A percentile compares a stretch with the other conserved stretches of the same genome.
Evolutionary conservation across 2,888 invertebrate species (phyloP).

Genomic region (Drosophila planitibia): DNA sequence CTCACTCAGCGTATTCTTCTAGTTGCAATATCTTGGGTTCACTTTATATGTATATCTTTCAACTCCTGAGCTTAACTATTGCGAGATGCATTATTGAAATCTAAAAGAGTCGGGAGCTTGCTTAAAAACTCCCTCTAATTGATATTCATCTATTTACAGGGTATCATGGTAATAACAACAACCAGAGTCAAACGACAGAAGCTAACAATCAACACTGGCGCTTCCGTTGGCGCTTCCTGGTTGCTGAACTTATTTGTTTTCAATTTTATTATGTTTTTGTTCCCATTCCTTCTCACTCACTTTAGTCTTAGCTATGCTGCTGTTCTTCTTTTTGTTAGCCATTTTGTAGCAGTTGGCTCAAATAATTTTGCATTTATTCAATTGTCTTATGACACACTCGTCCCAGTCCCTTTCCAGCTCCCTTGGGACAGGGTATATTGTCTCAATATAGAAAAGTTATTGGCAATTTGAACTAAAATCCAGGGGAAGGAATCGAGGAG

Average conservation of each 20-base stretch:
- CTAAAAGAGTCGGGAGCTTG: too few relatives aligned
- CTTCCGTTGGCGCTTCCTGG: slow-evolving; percentile 63
- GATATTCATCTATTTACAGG: slow-evolving; percentile 1
- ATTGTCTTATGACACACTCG: slow-evolving; percentile 30
- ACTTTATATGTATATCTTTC: neutral
- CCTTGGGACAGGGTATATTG: slow-evolving; percentile 16
- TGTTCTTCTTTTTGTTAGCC: slow-evolving; percentile 15
- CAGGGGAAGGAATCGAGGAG: neutral
- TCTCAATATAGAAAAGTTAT: slow-evolving; percentile 41
- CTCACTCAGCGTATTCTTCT: neutral
- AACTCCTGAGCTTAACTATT: neutral
- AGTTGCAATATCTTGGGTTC: neutral
- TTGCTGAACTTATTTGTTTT: slow-evolving; percentile 71
- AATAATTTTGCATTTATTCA: slow-evolving; percentile 53
- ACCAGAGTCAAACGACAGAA: slow-evolving; percentile 54
- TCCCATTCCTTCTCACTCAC: slow-evolving; percentile 8
- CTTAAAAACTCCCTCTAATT: neutral
- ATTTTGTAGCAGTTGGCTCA: slow-evolving; percentile 30
- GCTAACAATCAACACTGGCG: slow-evolving; percentile 61
- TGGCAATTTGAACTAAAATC: slow-evolving; percentile 28
- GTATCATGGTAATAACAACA: slow-evolving; percentile 35
- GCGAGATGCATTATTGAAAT: neutral
- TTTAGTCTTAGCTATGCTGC: neutral
- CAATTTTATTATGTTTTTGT: slow-evolving; percentile 61
- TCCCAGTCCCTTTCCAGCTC: neutral